Conservation (phyloP, 2,113 vertebrate species). For the Piprites chloris region DNA sequence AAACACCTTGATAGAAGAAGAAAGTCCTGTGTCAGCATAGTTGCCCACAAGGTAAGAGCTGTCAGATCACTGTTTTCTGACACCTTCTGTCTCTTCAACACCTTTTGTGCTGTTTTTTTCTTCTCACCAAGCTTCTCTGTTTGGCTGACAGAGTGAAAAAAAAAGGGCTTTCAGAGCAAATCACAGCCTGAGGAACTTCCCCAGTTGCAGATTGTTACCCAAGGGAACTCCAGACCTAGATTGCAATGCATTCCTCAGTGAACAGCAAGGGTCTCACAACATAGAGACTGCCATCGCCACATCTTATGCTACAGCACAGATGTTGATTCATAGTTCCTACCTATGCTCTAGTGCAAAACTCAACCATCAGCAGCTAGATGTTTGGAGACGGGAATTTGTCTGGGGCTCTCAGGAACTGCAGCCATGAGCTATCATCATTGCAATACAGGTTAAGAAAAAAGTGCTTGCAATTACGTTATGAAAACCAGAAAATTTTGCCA, state of each 20-base stretch:
- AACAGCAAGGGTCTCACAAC: conserved; percentile 23
- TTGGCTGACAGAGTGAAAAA: conserved; percentile 52
- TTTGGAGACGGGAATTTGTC: conserved; percentile 45
- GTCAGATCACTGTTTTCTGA: conserved; percentile 61
- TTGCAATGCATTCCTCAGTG: conserved; percentile 48
- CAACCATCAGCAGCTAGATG: neutral
- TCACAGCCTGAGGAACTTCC: conserved; percentile 42
- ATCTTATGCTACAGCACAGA: conserved; percentile 47
- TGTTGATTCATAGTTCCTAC: conserved; percentile 37
- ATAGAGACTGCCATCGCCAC: conserved; percentile 36
- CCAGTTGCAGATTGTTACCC: conserved; percentile 35
- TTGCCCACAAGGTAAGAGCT: conserved; percentile 58
- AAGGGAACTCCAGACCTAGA: conserved; percentile 56
- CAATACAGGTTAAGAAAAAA: neutral
- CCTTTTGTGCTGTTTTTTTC: conserved; percentile 57
- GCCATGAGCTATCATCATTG: neutral
- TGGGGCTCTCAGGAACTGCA: neutral
- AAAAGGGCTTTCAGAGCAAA: conserved; percentile 47
- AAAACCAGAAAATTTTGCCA: neutral
- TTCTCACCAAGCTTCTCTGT: neutral
- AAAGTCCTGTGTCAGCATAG: conserved; percentile 48
- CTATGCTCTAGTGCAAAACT: conserved; percentile 36
- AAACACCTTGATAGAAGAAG: conserved; percentile 55
- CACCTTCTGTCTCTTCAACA: conserved; percentile 58
- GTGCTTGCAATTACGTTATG: neutral